phyloP scores from a whole-genome alignment of 2,888 invertebrate genomes.

The Sphinx pinastri region DNA sequence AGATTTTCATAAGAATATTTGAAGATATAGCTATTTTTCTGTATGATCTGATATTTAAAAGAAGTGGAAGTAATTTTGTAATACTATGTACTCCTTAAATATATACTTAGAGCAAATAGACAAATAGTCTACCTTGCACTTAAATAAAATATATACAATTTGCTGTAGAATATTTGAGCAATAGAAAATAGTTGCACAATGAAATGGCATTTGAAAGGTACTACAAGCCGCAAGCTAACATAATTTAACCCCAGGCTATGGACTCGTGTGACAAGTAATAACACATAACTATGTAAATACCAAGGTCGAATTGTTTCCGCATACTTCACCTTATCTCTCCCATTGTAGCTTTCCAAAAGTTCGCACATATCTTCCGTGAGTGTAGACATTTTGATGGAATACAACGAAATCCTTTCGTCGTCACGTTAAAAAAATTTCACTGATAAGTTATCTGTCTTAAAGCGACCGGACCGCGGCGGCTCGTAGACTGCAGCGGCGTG shows the following conservation, averaged over 20 bases:
- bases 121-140: too few species aligned
- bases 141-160: too few species aligned
- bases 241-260: constrained; percentile 42
- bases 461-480: constrained; percentile 16
- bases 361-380: constrained; percentile 85
- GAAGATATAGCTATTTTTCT: too few species aligned
- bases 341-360: constrained; percentile 91
- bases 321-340: constrained; percentile 91
- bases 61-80: too few species aligned
- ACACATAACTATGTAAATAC: constrained; percentile 44
- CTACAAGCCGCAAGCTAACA: background rate
- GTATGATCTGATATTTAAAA: too few species aligned
- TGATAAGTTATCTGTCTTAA: constrained; percentile 47
- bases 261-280: constrained; percentile 48
- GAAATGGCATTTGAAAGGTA: constrained; percentile 22
- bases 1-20: too few species aligned
- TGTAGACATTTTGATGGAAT: constrained; percentile 60
- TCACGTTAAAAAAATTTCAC: constrained; percentile 34
- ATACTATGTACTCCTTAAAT: too few species aligned
- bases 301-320: constrained; percentile 64
- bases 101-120: too few species aligned
- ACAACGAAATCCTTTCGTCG: constrained; percentile 30
- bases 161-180: constrained; percentile 24
- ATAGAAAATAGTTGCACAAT: constrained; percentile 24
- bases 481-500: constrained; percentile 42